A percentile compares a stretch with the other conserved stretches of the same genome.
Conservation (phyloP, 1,140 invertebrate genomes). For the Leptinotarsa undecemlineata region DNA sequence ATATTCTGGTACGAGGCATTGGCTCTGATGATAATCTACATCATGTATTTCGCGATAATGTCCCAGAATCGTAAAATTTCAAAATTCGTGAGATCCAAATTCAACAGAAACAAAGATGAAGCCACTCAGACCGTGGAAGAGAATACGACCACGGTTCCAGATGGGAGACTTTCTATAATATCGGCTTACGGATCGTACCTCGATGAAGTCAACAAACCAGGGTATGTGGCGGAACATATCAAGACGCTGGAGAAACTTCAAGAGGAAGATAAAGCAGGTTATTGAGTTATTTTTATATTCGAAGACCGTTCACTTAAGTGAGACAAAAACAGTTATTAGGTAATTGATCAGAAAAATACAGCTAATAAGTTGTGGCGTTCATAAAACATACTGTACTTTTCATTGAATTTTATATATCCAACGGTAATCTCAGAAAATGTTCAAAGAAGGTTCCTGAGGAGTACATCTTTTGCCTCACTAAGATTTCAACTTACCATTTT, state of each 20-base stretch:
- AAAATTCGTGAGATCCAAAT: constrained; percentile 38
- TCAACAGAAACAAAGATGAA: constrained; percentile 19
- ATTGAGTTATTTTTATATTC: neutral
- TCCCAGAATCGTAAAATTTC: constrained; percentile 61
- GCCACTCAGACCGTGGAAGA: neutral
- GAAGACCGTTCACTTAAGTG: too few relatives aligned
- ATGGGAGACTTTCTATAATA: constrained; percentile 24
- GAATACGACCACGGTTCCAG: too few relatives aligned
- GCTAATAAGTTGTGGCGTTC: too few relatives aligned
- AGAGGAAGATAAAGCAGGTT: constrained; percentile 27
- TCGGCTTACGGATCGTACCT: constrained; percentile 37
- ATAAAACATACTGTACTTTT: too few relatives aligned
- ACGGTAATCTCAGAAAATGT: too few relatives aligned
- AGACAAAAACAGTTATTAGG: too few relatives aligned
- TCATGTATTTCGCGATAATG: constrained; percentile 68
- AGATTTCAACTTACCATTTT: too few relatives aligned
- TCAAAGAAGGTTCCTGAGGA: too few relatives aligned
- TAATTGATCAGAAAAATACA: too few relatives aligned
- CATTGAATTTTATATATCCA: too few relatives aligned
- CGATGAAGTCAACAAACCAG: constrained; percentile 28
- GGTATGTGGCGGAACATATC: constrained; percentile 30
- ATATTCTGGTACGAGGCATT: constrained; percentile 80
- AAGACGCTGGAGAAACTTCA: constrained; percentile 27
- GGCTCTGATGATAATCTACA: constrained; percentile 69
- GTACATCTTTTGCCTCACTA: too few relatives aligned